phyloP scores from a whole-genome alignment of 2,888 invertebrate genomes.

The Trichacis sp. region DNA sequence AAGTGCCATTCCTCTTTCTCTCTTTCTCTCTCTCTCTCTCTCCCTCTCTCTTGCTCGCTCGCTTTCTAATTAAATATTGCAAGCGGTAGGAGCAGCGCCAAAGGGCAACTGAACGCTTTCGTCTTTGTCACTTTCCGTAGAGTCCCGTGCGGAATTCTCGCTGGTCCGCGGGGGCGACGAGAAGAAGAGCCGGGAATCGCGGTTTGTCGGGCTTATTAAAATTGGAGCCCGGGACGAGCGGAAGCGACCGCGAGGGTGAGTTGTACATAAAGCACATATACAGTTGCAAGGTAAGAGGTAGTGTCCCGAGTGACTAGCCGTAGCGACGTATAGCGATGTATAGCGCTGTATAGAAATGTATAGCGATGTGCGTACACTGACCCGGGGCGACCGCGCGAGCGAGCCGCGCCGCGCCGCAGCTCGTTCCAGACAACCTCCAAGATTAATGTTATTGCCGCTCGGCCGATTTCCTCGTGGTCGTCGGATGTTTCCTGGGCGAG shows the following conservation, averaged over 20 bases:
- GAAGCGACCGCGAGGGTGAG: constrained; percentile 14
- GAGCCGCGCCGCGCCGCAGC: constrained; percentile 31
- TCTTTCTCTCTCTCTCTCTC: constrained; percentile 22
- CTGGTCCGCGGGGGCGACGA: constrained; percentile 1
- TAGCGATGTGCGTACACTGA: no score
- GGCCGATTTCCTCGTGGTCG: constrained; percentile 51
- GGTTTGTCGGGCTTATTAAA: constrained; percentile 62
- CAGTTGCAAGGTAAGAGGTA: no score
- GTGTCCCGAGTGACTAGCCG: no score
- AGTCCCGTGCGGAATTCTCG: background rate
- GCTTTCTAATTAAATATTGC: constrained; percentile 59
- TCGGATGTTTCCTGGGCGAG: constrained; percentile 39
- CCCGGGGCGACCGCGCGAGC: constrained; percentile 51
- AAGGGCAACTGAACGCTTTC: background rate
- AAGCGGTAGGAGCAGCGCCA: no score
- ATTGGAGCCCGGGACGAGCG: constrained; percentile 56
- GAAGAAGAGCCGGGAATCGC: constrained; percentile 27
- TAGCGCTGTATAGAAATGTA: no score
- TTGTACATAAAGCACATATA: no score
- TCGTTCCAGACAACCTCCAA: constrained; percentile 49
- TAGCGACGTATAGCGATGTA: no score
- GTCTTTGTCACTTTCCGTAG: background rate
- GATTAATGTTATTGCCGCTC: constrained; percentile 68
- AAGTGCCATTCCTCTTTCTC: constrained; percentile 55
- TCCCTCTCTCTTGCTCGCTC: constrained; percentile 40